Base-by-base conservation (phyloP, 2,113 vertebrate genomes). In the Talpa occidentalis region DNA sequence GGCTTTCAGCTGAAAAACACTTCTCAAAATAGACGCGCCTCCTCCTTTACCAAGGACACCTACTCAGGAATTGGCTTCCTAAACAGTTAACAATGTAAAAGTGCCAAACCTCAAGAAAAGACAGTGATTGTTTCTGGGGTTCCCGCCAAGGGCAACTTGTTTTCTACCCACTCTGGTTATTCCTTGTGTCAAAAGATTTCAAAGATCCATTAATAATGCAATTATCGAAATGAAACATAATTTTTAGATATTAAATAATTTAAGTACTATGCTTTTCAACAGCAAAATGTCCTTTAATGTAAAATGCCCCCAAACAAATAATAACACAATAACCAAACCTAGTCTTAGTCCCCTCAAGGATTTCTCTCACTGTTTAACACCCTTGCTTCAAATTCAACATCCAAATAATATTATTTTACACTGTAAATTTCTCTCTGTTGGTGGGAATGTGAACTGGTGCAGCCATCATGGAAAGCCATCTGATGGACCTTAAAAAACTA, bases 231-330 rank as follows among this genome's bases (percentile, higher is more conserved):
- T 52, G 30, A 80, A 49, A 49, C 47, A 62, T 72, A 70, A 28
- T 44, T 52, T 88, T 44, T 12, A 87, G 77, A 80, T 72, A 42
- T 30, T 40, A 67, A 44, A 35, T 77, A 49, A 10, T 49, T 52
- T 81, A 92, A 92, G 94, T 84, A 37, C 88, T 54, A 83, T 66
- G 78, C 88, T 54, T 35, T 94, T 67, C 62, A 97, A 90, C 62
- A 47, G 59, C 47, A 62, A 62, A 92, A 97, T 96, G 67, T 15
- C 30, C 49, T 66, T 15, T 11, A 1, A 4, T 42, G 92, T 87
- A 64, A 35, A 96, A 91, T 49, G 47, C 70, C 93, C 89, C 74
- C 73, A 92, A 64, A 54, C 47, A 30, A 40, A 49, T 8, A 86
- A 72, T 2, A 69, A 15, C 30, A 35, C 22, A 76, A 17, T 10